Evolutionary conservation across 2,113 vertebrate species (phyloP).

Genomic region (Myocastor coypus): DNA sequence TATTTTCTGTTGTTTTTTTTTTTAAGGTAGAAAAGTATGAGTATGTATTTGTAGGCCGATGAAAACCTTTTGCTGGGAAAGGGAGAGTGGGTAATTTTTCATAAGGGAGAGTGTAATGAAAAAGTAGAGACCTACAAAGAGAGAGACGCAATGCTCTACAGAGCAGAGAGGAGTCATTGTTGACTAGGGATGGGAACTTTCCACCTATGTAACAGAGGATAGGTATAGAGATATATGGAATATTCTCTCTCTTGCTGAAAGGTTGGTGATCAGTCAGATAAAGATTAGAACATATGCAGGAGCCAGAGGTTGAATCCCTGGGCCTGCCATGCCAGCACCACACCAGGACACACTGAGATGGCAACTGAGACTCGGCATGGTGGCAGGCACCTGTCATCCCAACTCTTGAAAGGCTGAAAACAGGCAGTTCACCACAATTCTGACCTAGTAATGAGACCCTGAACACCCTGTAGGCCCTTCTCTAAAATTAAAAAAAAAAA

Average conservation of each 20-base stretch:
- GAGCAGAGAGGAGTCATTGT: not conserved
- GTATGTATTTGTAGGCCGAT: not conserved
- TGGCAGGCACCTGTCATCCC: too few species aligned
- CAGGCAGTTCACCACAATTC: too few species aligned
- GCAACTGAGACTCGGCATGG: too few species aligned
- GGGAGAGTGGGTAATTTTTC: not conserved
- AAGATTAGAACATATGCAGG: not conserved
- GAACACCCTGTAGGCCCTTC: too few species aligned
- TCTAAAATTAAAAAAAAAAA: too few species aligned
- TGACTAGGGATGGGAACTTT: not conserved
- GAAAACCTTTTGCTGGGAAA: not conserved
- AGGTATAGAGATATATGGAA: not conserved
- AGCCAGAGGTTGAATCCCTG: too few species aligned
- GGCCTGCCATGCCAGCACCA: too few species aligned
- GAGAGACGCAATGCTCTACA: not conserved
- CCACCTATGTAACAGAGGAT: not conserved
- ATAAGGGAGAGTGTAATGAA: not conserved
- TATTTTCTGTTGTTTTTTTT: not conserved
- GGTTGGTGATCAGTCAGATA: not conserved
- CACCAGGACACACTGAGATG: too few species aligned
- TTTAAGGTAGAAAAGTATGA: not conserved
- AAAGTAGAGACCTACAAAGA: not conserved
- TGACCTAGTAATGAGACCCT: too few species aligned
- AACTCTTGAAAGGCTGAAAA: too few species aligned
- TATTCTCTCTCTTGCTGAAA: not conserved